These are phyloP conservation scores for Erebia ligea DNA, from an alignment of 2,888 invertebrate species.

Conservation along the genomic window DNA sequence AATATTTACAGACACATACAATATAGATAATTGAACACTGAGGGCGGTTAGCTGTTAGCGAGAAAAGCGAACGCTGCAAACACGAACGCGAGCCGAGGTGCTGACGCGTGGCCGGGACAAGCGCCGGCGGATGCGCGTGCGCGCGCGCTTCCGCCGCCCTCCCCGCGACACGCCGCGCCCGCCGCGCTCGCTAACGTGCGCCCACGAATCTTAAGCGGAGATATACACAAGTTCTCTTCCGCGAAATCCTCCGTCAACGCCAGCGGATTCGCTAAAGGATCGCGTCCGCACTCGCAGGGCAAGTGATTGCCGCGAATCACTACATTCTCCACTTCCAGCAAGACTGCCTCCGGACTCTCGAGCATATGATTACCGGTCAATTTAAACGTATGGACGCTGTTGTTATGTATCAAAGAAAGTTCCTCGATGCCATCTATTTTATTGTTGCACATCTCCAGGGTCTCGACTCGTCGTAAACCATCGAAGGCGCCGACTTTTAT, in stretches of 20 bases:
- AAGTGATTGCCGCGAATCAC: slow-evolving; percentile 91
- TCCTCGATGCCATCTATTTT: slow-evolving; percentile 93
- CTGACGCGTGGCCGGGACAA: slow-evolving; percentile 49
- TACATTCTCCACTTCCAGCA: slow-evolving; percentile 88
- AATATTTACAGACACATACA: slow-evolving; percentile 78
- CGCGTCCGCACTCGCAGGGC: slow-evolving; percentile 94
- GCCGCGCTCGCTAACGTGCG: slow-evolving; percentile 85
- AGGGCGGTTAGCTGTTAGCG: slow-evolving; percentile 70
- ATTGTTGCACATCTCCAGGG: slow-evolving; percentile 90
- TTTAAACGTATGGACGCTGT: slow-evolving; percentile 87
- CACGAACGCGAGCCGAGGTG: slow-evolving; percentile 48
- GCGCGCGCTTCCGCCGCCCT: slow-evolving; percentile 67
- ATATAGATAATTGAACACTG: slow-evolving; percentile 67
- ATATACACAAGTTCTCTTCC: slow-evolving; percentile 92
- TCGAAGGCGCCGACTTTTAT: slow-evolving; percentile 90
- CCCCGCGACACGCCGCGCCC: slow-evolving; percentile 69
- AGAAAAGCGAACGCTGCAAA: slow-evolving; percentile 65
- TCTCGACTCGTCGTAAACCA: slow-evolving; percentile 88
- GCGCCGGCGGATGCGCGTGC: slow-evolving; percentile 60
- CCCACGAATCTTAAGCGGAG: slow-evolving; percentile 92
- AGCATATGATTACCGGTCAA: slow-evolving; percentile 93
- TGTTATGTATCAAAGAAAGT: slow-evolving; percentile 87
- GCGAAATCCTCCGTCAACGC: slow-evolving; percentile 87
- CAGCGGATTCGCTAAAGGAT: slow-evolving; percentile 89
- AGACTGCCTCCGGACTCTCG: slow-evolving; percentile 89